Evolutionary conservation across 2,113 vertebrate species (phyloP), one percentile per base, ranked within the genome.

Genomic region (Thomomys bottae): DNA sequence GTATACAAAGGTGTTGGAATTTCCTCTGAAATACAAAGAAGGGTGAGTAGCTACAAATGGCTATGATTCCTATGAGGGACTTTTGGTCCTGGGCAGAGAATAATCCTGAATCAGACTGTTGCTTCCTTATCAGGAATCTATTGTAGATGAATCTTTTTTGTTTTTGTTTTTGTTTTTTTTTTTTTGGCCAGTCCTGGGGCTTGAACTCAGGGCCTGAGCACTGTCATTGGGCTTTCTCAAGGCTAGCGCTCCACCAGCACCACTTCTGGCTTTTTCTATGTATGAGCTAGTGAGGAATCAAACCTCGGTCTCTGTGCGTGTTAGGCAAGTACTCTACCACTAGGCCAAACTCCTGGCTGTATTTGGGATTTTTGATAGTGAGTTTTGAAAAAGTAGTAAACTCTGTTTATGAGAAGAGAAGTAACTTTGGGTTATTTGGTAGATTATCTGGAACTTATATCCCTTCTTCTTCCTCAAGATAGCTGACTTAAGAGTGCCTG

Each of bases 391-490:
- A 12, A 76, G 30, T 30, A 70, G 38, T 10, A 28, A 82, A 42
- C 30, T 87, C 67, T 89, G 20, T 42, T 36, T 40, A 40, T 9
- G 34, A 59, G 42, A 73, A 57, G 68, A 63, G 26, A 70, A 57
- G 21, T 49, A 59, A 30, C 17, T 30, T 28, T 23, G 49, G 24
- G 23, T 34, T 49, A 42, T 78, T 45, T 17, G 8, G 26, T 8
- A 38, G 54, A 54, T 26, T 45, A 20, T 23, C 4, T 4, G 8
- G 28, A 6, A 5, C 0, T n/a, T 23, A 63, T 45, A 8, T 0
- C 1, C 8, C 30, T 30, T 1, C 5, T 10, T 40, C 2, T 36
- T 30, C 3, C n/a, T 0, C 1, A 24, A 5, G 63, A 8, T 1
- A 3, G 8, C n/a, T 9, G 4, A 18, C 61, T 63, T 8, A 18